These are phyloP conservation scores for Torymus texanus DNA, from an alignment of 2,888 invertebrate genomes.

Conservation along the genomic window DNA sequence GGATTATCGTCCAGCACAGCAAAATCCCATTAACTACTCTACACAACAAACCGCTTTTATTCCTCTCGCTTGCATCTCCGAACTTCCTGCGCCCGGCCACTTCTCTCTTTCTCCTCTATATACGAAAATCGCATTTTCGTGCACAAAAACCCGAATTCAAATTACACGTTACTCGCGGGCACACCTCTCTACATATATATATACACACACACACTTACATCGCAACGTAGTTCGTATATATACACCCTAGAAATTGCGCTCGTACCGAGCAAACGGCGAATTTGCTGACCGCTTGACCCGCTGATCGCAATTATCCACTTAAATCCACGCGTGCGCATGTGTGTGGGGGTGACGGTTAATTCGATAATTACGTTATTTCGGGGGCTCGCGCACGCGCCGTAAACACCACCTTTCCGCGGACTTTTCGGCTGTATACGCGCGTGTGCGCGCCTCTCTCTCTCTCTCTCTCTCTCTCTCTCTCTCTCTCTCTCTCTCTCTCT, in stretches of 20 bases:
- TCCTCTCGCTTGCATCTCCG: too few species aligned
- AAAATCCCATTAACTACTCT: too few species aligned
- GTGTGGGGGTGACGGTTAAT: constrained; percentile 69
- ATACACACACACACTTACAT: too few species aligned
- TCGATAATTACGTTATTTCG: constrained; percentile 72
- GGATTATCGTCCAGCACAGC: too few species aligned
- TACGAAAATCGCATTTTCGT: constrained; percentile 4
- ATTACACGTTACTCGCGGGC: constrained; percentile 63
- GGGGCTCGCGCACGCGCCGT: constrained; percentile 57
- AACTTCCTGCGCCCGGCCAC: too few species aligned
- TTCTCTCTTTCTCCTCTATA: too few species aligned
- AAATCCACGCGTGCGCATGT: constrained; percentile 62
- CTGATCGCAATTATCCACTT: constrained; percentile 69
- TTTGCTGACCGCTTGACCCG: constrained; percentile 62
- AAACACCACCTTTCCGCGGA: constrained; percentile 69
- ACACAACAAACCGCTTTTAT: too few species aligned
- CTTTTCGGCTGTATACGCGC: too few species aligned
- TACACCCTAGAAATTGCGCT: constrained; percentile 24
- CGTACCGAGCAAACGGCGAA: constrained; percentile 46
- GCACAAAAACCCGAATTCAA: constrained; percentile 55
- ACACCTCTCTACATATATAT: too few species aligned
- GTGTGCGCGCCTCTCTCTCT: not conserved
- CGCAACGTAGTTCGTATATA: too few species aligned
- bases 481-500: too few species aligned
- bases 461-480: not conserved